Conservation (phyloP, 1,140 invertebrate genomes). For the Philotrypesis tridentata region DNA sequence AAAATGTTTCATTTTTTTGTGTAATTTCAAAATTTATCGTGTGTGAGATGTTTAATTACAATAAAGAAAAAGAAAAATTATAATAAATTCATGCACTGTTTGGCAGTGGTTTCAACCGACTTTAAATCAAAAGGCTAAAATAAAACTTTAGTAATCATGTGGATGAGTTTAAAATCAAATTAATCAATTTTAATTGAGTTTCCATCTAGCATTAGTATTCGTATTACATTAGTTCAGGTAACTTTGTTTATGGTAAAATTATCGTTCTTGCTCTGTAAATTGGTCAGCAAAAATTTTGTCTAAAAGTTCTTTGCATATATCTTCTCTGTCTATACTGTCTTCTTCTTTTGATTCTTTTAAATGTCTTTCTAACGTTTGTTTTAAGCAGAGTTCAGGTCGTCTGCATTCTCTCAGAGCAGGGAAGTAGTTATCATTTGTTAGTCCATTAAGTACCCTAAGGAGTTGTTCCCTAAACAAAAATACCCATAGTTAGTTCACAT, state of each 20-base stretch:
- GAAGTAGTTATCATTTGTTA: constrained; percentile 71
- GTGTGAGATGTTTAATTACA: neutral
- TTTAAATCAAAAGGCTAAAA: neutral
- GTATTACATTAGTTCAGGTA: neutral
- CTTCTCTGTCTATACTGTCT: constrained; percentile 62
- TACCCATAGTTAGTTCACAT: neutral
- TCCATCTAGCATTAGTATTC: neutral
- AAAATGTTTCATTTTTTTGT: neutral
- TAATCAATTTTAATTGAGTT: neutral
- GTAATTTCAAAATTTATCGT: constrained; percentile 1
- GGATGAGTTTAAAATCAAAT: neutral
- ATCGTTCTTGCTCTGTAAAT: constrained; percentile 63
- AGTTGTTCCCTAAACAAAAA: constrained; percentile 74
- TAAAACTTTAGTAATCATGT: neutral
- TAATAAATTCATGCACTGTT: neutral
- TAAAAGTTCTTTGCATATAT: constrained; percentile 63
- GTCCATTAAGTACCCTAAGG: constrained; percentile 71
- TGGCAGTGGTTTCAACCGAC: neutral
- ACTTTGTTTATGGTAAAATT: constrained; percentile 46
- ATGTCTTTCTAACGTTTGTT: constrained; percentile 67
- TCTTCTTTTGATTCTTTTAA: constrained; percentile 64
- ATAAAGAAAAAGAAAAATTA: neutral
- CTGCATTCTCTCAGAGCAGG: constrained; percentile 73
- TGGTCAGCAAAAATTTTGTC: constrained; percentile 65
- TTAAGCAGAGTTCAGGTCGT: constrained; percentile 72